These are phyloP conservation scores for Allygus modestus DNA, from an alignment of 2,888 invertebrate species.

Conservation along the genomic window DNA sequence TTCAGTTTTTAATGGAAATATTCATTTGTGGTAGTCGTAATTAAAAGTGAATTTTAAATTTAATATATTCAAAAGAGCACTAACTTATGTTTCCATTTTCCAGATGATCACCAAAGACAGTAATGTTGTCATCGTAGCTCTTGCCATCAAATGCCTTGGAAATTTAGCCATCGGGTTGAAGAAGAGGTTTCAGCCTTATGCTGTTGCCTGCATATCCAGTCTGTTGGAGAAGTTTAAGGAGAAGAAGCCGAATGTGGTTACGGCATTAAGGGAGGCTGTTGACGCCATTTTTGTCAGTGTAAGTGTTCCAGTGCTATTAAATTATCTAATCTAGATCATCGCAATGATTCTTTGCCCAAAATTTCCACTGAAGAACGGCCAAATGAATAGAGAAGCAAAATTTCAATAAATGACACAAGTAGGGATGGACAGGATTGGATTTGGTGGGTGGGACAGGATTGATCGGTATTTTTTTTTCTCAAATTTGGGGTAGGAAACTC, in stretches of 20 bases:
- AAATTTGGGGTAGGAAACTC: too few relatives aligned
- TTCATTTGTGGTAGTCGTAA: too few relatives aligned
- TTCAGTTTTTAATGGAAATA: too few relatives aligned
- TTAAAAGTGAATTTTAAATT: too few relatives aligned
- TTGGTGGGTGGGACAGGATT: too few relatives aligned
- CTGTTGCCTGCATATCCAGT: slow-evolving; percentile 84
- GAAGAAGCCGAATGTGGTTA: slow-evolving; percentile 94
- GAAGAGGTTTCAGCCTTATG: slow-evolving; percentile 91
- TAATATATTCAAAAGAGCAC: too few relatives aligned
- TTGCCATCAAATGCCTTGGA: slow-evolving; percentile 90
- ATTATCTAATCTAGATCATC: slow-evolving; percentile 33
- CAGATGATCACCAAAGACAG: slow-evolving; percentile 95
- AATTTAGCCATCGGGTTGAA: slow-evolving; percentile 91
- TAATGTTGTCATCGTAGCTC: slow-evolving; percentile 94
- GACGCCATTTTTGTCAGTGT: slow-evolving; percentile 92
- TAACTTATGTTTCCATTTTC: slow-evolving; percentile 67
- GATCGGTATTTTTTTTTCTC: too few relatives aligned
- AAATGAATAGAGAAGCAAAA: neutral
- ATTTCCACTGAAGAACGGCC: too few relatives aligned
- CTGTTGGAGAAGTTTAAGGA: slow-evolving; percentile 98
- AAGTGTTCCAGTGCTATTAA: slow-evolving; percentile 74
- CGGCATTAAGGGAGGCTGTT: slow-evolving; percentile 91
- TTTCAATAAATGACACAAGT: too few relatives aligned
- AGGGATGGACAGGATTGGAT: too few relatives aligned
- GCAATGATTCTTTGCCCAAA: too few relatives aligned